phyloP scores from a whole-genome alignment of 1,140 invertebrate species.

The Neuroterus valhalla region DNA sequence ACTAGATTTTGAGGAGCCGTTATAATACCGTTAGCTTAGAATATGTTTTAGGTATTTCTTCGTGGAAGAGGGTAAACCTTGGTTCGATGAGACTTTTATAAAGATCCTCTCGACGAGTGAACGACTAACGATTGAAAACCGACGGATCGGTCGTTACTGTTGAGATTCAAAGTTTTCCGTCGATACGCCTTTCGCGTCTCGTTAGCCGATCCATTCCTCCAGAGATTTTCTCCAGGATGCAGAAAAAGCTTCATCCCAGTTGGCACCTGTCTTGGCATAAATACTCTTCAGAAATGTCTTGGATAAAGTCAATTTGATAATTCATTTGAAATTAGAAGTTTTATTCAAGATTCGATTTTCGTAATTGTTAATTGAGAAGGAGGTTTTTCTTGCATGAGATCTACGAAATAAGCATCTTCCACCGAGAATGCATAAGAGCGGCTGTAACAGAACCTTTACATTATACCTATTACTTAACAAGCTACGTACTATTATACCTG shows the following conservation, averaged over 20 bases:
- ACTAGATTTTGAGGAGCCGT: constrained; percentile 68
- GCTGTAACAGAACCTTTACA: constrained; percentile 68
- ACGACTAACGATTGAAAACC: constrained; percentile 31
- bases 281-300: background rate
- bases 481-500: constrained; percentile 69
- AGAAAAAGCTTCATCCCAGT: constrained; percentile 38
- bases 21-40: constrained; percentile 70
- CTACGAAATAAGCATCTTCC: constrained; percentile 54
- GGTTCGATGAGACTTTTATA: constrained; percentile 36
- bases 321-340: too few relatives aligned
- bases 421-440: constrained; percentile 65
- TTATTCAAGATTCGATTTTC: background rate
- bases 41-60: constrained; percentile 69
- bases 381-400: background rate
- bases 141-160: constrained; percentile 11
- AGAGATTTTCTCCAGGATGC: constrained; percentile 42
- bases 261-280: background rate
- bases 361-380: background rate
- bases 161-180: constrained; percentile 29
- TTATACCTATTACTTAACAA: constrained; percentile 69
- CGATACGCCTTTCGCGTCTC: constrained; percentile 24
- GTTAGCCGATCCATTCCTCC: constrained; percentile 41
- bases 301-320: too few relatives aligned
- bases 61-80: constrained; percentile 59
- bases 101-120: constrained; percentile 42